These are phyloP conservation scores for Myoxocephalus aenaeus DNA, from an alignment of 2,797 vertebrate species.

Conservation along the genomic window DNA sequence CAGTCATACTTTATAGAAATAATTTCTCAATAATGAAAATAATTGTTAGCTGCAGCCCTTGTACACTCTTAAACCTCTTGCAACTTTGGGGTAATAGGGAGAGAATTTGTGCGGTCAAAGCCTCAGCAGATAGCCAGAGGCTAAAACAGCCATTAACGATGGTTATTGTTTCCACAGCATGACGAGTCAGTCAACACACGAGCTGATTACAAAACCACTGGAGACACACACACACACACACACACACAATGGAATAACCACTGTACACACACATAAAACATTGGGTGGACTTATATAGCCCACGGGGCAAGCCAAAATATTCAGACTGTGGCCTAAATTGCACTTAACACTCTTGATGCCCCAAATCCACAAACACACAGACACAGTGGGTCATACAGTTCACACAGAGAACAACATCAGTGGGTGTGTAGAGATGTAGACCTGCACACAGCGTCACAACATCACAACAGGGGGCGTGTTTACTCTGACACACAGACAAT, in stretches of 20 bases:
- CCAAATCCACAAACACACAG: slow-evolving; percentile 48
- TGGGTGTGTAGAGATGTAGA: slow-evolving; percentile 6
- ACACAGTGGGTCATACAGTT: slow-evolving; percentile 36
- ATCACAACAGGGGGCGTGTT: slow-evolving; percentile 18
- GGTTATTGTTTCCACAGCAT: slow-evolving; percentile 68
- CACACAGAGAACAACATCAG: slow-evolving; percentile 37
- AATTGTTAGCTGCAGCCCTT: neutral
- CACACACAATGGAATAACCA: slow-evolving; percentile 25
- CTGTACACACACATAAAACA: slow-evolving; percentile 3
- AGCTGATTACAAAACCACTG: slow-evolving; percentile 71
- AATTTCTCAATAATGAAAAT: neutral
- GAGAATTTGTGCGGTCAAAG: slow-evolving; percentile 49
- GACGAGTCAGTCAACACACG: slow-evolving; percentile 68
- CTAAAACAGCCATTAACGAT: slow-evolving; percentile 69
- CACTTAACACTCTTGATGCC: slow-evolving; percentile 51
- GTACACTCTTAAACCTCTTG: neutral
- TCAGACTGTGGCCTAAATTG: slow-evolving; percentile 59
- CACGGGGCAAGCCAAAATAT: slow-evolving; percentile 48
- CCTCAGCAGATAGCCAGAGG: slow-evolving; percentile 57
- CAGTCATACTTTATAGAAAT: neutral
- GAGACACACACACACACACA: slow-evolving; percentile 20
- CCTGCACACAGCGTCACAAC: slow-evolving; percentile 13
- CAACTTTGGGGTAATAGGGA: slow-evolving; percentile 3
- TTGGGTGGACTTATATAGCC: slow-evolving; percentile 27
- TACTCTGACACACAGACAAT: slow-evolving; percentile 27